Evolutionary conservation across 2,113 vertebrate genomes (phyloP), one percentile per base, ranked within the genome.

Genomic region (Dendrocopos noguchii): DNA sequence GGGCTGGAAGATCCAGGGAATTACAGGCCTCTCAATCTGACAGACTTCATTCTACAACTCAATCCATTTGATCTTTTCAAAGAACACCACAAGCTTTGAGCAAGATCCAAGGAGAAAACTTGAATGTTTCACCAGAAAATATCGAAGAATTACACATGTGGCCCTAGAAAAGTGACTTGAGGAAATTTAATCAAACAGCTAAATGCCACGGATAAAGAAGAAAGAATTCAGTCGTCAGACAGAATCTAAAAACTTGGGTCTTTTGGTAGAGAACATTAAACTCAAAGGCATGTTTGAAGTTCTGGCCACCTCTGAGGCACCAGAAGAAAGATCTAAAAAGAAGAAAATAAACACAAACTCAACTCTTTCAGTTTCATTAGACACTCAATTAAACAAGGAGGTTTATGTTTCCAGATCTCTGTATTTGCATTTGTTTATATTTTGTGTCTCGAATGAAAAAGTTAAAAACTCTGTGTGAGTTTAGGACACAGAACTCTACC

Each of bases 371-470:
- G 9, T 59, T 55, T 75, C 33, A 55, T 59, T 76, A 70, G 9
- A 12, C 42, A 73, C 8, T 39, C 22, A 63, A 28, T 66, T 83
- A 77, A 66, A 85, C 31, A 95, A 81, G 55, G 60, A 59, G 67
- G 68, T 15, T 70, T 92, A 11, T 84, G 24, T 80, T 89, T 91
- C 76, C n/a, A 31, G 15, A 15, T 63, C 13, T 68, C 4, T 73
- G 89, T 57, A 52, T 79, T 75, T 63, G 15, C 2, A 14, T 82
- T 75, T 92, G 55, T 73, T 94, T 91, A 13, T 70, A 6, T 66
- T 95, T 87, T 74, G 47, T 80, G 61, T 73, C 59, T 74, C 63
- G 34, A 87, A 93, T 70, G 67, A 84, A 70, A 86, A 80, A 78
- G 16, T 17, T 20, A 46, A 87, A 95, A 84, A 53, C 53, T 55